A percentile compares a stretch with the other conserved stretches of the same genome.
phyloP scores from a whole-genome alignment of 2,797 vertebrate genomes.

The Fundulus diaphanus region DNA sequence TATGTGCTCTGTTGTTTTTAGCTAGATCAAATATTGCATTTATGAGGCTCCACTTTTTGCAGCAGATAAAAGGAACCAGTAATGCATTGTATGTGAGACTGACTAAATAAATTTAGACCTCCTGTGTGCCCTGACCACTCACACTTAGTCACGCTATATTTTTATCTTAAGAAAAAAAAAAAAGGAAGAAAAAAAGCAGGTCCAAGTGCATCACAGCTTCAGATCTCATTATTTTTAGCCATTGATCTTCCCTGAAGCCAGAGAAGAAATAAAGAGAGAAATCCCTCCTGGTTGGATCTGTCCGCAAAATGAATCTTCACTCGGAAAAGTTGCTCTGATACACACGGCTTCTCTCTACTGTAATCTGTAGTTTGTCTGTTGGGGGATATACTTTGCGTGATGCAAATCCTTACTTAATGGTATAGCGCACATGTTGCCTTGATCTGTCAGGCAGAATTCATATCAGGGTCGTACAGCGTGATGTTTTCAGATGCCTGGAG shows the following conservation, averaged over 20 bases:
- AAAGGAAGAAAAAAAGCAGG: not conserved
- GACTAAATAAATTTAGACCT: slow-evolving; percentile 7
- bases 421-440: slow-evolving; percentile 16
- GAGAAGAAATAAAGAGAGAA: slow-evolving; percentile 36
- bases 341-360: slow-evolving; percentile 21
- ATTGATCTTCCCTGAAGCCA: slow-evolving; percentile 39
- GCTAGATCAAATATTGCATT: slow-evolving; percentile 3
- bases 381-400: slow-evolving; percentile 8
- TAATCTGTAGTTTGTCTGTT: slow-evolving; percentile 16
- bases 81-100: not conserved
- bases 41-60: slow-evolving; percentile 12
- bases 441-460: slow-evolving; percentile 36
- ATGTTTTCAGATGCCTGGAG: slow-evolving; percentile 23
- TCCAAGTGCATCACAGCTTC: slow-evolving; percentile 28
- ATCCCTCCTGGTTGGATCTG: slow-evolving; percentile 32
- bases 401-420: slow-evolving; percentile 13
- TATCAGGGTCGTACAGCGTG: slow-evolving; percentile 28
- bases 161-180: slow-evolving; percentile 14
- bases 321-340: slow-evolving; percentile 39
- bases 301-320: slow-evolving; percentile 37
- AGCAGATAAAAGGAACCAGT: slow-evolving; percentile 11
- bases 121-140: slow-evolving; percentile 1
- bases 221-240: slow-evolving; percentile 53
- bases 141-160: slow-evolving; percentile 15
- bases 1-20: not conserved